phyloP scores from a whole-genome alignment of 2,797 vertebrate species.

The Ambastaia sidthimunki region DNA sequence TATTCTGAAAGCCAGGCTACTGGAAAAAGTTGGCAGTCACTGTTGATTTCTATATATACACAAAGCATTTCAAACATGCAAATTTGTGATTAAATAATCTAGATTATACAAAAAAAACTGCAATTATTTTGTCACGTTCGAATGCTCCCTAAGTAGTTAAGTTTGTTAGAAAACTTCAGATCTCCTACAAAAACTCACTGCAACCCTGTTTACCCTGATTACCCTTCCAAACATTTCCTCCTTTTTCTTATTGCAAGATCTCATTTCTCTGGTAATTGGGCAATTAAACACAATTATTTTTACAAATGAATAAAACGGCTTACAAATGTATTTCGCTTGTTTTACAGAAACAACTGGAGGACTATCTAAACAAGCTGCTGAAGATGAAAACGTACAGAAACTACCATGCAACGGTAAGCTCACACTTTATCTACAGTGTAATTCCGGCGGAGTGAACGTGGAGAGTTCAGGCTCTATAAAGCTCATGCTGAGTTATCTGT shows the following conservation, averaged over 20 bases:
- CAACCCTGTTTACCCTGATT: neutral
- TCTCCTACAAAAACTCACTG: neutral
- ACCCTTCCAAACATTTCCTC: neutral
- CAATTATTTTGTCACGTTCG: too few species aligned
- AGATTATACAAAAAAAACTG: too few species aligned
- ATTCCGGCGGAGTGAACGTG: neutral
- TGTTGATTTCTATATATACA: too few species aligned
- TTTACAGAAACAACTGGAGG: slow-evolving; percentile 93
- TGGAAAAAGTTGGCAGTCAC: too few species aligned
- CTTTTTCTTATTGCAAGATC: neutral
- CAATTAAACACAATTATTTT: too few species aligned
- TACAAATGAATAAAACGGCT: too few species aligned
- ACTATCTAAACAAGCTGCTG: slow-evolving; percentile 93
- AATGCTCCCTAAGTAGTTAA: too few species aligned
- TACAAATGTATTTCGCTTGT: neutral
- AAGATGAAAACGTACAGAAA: slow-evolving; percentile 95
- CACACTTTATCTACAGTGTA: neutral
- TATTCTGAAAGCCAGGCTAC: too few species aligned
- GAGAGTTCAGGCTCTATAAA: slow-evolving; percentile 14
- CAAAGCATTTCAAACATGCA: too few species aligned
- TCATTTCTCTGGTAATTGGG: neutral
- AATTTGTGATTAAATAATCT: too few species aligned
- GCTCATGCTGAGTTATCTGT: slow-evolving; percentile 20
- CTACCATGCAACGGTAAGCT: slow-evolving; percentile 95
- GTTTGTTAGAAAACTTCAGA: neutral